Evolutionary conservation across 1,140 invertebrate species (phyloP), one percentile per base, ranked within the genome.

Genomic region (Drosophila navojoa): DNA sequence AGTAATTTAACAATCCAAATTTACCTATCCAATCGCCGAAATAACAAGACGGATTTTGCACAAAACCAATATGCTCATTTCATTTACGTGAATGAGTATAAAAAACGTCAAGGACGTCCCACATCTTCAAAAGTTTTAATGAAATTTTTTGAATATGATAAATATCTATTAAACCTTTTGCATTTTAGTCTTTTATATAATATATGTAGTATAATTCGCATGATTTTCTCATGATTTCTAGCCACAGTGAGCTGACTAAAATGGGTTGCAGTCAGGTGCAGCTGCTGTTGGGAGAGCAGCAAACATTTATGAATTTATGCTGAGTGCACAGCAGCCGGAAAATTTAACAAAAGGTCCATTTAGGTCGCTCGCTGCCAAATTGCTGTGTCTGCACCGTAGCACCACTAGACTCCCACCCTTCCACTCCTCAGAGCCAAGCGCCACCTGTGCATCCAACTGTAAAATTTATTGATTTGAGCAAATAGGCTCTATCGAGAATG

Each of bases 401-500:
- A 25, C 15, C 11, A 15, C 42, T 19, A 1, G 32, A 11, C 3
- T 15, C 29, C 4, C 13, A 5, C 40, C 40, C 40, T 2, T 10
- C 38, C 38, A 13, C 40, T n/a, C 5, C 7, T 7, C 42, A 15
- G 13, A 13, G 5, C 15, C 4, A 6, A 15, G 73, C 73, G 64
- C 66, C 79, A 90, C 79, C 76, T 90, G 81, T 77, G 74, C 78
- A 72, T 55, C 73, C 86, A 81, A 74, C 85, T 82, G 77, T 82
- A 72, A 86, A 90, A 90, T 90, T 90, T 90, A 90, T 90, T 90
- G 86, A 90, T 90, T 90, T 71, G 70, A 76, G 64, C 74, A 77
- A 77, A 82, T 74, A 72, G 80, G 71, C 71, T 66, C 75, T 53
- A 50, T 68, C 66, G 63, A 63, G 42, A 67, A 38, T 55, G 32